Evolutionary conservation across 2,113 vertebrate species (phyloP).

Genomic region (Caracal caracal): DNA sequence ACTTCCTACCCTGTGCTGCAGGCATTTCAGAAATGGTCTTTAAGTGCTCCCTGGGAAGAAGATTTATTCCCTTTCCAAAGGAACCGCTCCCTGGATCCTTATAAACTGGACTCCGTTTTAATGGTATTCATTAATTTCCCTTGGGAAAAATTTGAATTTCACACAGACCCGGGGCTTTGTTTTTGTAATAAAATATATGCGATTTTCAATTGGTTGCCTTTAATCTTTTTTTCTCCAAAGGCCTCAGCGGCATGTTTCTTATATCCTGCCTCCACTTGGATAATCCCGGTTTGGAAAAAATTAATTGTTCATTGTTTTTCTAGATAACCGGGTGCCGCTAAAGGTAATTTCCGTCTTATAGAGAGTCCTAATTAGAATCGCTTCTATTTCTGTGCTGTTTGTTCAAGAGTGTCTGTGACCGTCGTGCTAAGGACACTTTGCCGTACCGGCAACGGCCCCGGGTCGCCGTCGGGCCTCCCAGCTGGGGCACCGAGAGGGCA

Average conservation of each 20-base stretch:
- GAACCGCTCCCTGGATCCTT: background rate
- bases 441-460: background rate
- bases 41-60: background rate
- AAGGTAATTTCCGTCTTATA: background rate
- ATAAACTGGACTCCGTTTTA: background rate
- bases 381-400: background rate
- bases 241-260: background rate
- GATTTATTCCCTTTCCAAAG: background rate
- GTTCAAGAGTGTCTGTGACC: background rate
- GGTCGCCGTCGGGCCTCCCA: no score
- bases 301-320: background rate
- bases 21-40: background rate
- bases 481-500: background rate
- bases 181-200: constrained; percentile 29
- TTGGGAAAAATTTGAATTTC: background rate
- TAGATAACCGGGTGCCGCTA: background rate
- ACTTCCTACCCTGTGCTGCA: background rate
- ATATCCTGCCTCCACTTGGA: background rate
- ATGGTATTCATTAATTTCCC: constrained; percentile 38
- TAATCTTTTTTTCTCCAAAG: constrained; percentile 4
- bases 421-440: accelerated
- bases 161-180: background rate
- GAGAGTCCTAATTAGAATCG: background rate
- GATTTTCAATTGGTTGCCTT: constrained; percentile 21
- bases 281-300: background rate